A percentile compares a stretch with the other conserved stretches of the same genome.
Conservation (phyloP, 2,888 invertebrate species). For the Dermolepida albohirtum region DNA sequence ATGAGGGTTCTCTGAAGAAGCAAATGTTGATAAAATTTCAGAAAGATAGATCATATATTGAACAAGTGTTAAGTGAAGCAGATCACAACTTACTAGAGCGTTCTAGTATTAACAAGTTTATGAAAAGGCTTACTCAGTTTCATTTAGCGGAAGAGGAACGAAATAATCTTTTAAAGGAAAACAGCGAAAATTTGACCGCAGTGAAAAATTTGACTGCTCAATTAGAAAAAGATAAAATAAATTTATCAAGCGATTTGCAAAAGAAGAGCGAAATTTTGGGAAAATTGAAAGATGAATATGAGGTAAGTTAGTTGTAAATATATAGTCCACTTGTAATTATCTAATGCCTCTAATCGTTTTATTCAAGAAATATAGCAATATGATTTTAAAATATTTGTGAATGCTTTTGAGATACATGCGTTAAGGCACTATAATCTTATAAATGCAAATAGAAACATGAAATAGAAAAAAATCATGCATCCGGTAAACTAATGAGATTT, state of each 20-base stretch:
- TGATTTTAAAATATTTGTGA: no score
- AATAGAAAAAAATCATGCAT: no score
- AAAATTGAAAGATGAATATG: constrained; percentile 56
- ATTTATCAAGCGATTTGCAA: constrained; percentile 14
- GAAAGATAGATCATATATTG: constrained; percentile 48
- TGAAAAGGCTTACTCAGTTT: constrained; percentile 47
- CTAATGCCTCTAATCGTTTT: no score
- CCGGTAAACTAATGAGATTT: no score
- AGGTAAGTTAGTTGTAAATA: no score
- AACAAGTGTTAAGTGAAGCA: constrained; percentile 45
- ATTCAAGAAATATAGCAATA: no score
- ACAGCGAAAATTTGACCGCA: constrained; percentile 21
- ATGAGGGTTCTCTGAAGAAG: constrained; percentile 42
- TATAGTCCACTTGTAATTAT: no score
- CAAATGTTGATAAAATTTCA: constrained; percentile 49
- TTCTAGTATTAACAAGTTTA: constrained; percentile 38
- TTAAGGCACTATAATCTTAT: no score
- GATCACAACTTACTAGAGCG: constrained; percentile 29
- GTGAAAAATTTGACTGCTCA: constrained; percentile 26
- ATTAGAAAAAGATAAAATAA: constrained; percentile 33
- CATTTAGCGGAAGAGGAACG: constrained; percentile 44
- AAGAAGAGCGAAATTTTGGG: constrained; percentile 51
- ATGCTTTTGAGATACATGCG: no score
- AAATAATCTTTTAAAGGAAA: constrained; percentile 13
- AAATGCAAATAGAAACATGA: no score